Base-by-base conservation (phyloP, 1,140 invertebrate genomes). In the Diorhabda sublineata region DNA sequence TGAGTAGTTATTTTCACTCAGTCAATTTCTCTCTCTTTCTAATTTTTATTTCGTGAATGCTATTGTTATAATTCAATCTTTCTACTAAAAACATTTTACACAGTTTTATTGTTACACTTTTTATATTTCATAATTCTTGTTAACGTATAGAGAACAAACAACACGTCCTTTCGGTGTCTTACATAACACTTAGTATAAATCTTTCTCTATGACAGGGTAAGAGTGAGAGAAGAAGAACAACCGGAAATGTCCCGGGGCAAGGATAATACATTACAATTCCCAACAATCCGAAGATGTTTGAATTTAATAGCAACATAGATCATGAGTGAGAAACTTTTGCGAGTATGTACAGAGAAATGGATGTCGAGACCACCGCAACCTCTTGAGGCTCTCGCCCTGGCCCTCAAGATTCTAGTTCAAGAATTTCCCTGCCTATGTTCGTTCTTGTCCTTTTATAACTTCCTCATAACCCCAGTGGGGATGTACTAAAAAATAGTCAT, bases 261-360 rank as follows among this genome's bases (percentile, higher is more conserved):
- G 78, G 77, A 78, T 77, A 78, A 80, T 79, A 78, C 79, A 80
- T 80, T 79, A 74, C 78, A 80, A 79, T 80, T 80, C 75, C 73
- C 77, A 80, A 78, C 79, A 80, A 80, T 80, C 75, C 79, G 74
- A 79, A 79, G 76, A 80, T 79, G 79, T 79, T 80, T 78, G 78
- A 78, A 80, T 80, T 80, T 80, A 80, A 80, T 80, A 79, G 79
- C 78, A 74, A 78, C 79, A 80, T 80, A 80, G 73, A 80, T 80
- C 79, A 80, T 80, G 78, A 76, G 76, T 70, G 73, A 73, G 72
- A 70, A 79, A 80, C 72, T 80, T 80, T 75, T 71, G 64, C 69
- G 75, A 75, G 76, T 78, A 78, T 78, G 78, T 78, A 78, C 76
- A 73, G 66, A 68, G 71, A 76, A 79, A 80, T 80, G 74, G 77